Evolutionary conservation across 2,797 vertebrate species (phyloP).

Genomic region (Otolemur crassicaudatus): DNA sequence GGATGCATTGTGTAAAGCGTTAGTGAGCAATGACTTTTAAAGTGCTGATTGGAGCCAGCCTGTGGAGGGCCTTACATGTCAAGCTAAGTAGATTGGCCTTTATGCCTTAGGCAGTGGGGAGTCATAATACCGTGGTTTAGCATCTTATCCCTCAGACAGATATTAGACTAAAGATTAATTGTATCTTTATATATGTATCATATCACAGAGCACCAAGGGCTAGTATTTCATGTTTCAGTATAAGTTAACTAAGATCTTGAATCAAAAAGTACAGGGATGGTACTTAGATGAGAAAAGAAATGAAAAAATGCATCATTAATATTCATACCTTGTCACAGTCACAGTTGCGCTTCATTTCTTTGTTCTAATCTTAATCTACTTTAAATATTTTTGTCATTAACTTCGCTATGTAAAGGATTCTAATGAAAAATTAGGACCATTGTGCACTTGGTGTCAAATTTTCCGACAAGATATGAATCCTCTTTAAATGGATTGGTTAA

Average conservation of each 20-base stretch:
- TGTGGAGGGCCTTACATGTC: slow-evolving; percentile 38
- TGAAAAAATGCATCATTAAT: slow-evolving; percentile 62
- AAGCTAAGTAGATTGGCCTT: slow-evolving; percentile 59
- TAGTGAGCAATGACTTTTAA: slow-evolving; percentile 23
- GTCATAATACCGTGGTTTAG: slow-evolving; percentile 56
- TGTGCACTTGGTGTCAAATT: slow-evolving; percentile 64
- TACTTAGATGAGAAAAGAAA: slow-evolving; percentile 51
- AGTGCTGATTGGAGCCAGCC: not conserved
- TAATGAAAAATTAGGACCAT: slow-evolving; percentile 62
- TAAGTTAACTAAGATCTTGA: slow-evolving; percentile 70
- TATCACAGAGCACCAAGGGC: slow-evolving; percentile 57
- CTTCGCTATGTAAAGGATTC: slow-evolving; percentile 64
- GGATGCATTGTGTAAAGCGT: slow-evolving; percentile 46
- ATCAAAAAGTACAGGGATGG: slow-evolving; percentile 36
- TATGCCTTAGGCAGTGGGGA: slow-evolving; percentile 34
- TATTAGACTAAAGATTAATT: slow-evolving; percentile 74
- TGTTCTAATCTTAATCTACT: slow-evolving; percentile 78
- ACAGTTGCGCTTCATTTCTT: slow-evolving; percentile 70
- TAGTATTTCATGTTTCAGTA: slow-evolving; percentile 32
- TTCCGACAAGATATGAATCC: slow-evolving; percentile 64
- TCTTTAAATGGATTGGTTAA: slow-evolving; percentile 60
- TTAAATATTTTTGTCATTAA: slow-evolving; percentile 77
- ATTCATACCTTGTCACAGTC: slow-evolving; percentile 74
- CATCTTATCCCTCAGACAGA: slow-evolving; percentile 60
- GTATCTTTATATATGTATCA: slow-evolving; percentile 61